Percentiles rank a stretch among this genome's conserved stretches.
Evolutionary conservation across 2,888 invertebrate species (phyloP).

Genomic region (Drosophila formosana): DNA sequence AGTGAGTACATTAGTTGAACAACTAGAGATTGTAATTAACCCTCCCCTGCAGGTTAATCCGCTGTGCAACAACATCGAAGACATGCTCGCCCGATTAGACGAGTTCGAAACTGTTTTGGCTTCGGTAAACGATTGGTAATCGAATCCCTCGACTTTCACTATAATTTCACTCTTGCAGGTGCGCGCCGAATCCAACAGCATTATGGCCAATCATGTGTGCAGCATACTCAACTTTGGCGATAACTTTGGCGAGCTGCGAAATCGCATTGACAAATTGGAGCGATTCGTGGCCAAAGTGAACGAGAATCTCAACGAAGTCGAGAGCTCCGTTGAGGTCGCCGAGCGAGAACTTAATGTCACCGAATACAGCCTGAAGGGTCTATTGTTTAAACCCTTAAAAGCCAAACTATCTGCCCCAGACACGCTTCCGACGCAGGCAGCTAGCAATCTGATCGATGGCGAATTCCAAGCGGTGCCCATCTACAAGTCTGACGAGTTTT

Average conservation of each 20-base stretch:
- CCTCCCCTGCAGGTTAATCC: constrained; percentile 84
- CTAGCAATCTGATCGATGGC: constrained; percentile 75
- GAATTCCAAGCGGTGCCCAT: constrained; percentile 82
- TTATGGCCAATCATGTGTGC: constrained; percentile 85
- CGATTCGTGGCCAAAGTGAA: constrained; percentile 87
- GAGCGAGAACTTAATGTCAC: constrained; percentile 87
- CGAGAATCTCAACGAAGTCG: constrained; percentile 86
- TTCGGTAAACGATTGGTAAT: constrained; percentile 79
- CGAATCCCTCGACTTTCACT: neutral
- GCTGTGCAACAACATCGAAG: constrained; percentile 88
- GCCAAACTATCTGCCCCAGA: constrained; percentile 57
- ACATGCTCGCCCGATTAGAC: constrained; percentile 89
- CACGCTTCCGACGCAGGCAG: constrained; percentile 24
- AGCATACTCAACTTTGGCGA: constrained; percentile 86
- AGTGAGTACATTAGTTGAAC: constrained; percentile 69
- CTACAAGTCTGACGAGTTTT: constrained; percentile 83
- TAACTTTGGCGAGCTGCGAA: constrained; percentile 86
- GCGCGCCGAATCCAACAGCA: constrained; percentile 80
- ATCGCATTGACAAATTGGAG: constrained; percentile 87
- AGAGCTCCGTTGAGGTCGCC: constrained; percentile 87
- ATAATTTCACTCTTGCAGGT: constrained; percentile 61
- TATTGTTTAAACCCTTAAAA: constrained; percentile 87
- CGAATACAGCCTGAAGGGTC: constrained; percentile 87
- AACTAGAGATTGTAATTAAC: neutral
- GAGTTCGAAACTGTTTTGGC: constrained; percentile 88